Evolutionary conservation across 35 echinoderm and acorn worm genomes (phyloP).

Genomic region (Lytechinus variegatus): DNA sequence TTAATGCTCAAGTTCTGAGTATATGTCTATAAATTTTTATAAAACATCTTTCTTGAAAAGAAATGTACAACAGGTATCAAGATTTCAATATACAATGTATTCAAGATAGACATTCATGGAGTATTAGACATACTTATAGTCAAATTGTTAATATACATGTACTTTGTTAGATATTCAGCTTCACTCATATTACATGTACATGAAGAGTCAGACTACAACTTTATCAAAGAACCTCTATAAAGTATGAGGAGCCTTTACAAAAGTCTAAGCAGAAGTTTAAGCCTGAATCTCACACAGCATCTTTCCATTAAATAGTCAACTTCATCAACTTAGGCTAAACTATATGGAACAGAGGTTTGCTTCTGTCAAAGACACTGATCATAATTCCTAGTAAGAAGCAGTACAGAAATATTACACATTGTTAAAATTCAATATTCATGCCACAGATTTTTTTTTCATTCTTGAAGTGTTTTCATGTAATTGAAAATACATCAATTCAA

Average conservation of each 20-base stretch:
- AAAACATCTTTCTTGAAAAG: neutral
- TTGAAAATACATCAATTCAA: too few species aligned
- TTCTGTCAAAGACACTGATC: too few species aligned
- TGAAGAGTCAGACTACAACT: neutral
- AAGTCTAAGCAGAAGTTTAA: neutral
- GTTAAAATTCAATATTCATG: too few species aligned
- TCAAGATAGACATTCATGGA: neutral
- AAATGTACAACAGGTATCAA: neutral
- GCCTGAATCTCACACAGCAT: too few species aligned
- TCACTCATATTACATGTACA: neutral
- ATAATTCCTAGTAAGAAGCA: too few species aligned
- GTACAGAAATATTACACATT: too few species aligned
- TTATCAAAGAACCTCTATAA: neutral
- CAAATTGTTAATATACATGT: neutral
- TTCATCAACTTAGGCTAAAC: too few species aligned
- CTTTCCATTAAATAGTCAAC: too few species aligned
- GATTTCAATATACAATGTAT: neutral
- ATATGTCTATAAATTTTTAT: neutral
- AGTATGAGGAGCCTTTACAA: neutral
- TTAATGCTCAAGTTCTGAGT: neutral
- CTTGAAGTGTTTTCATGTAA: too few species aligned
- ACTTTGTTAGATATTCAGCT: neutral
- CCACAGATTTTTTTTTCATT: too few species aligned
- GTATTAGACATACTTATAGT: too few species aligned
- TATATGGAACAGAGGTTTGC: too few species aligned